These are phyloP conservation scores for Drosophila infuscata DNA, from an alignment of 2,888 invertebrate genomes.

Conservation along the genomic window DNA sequence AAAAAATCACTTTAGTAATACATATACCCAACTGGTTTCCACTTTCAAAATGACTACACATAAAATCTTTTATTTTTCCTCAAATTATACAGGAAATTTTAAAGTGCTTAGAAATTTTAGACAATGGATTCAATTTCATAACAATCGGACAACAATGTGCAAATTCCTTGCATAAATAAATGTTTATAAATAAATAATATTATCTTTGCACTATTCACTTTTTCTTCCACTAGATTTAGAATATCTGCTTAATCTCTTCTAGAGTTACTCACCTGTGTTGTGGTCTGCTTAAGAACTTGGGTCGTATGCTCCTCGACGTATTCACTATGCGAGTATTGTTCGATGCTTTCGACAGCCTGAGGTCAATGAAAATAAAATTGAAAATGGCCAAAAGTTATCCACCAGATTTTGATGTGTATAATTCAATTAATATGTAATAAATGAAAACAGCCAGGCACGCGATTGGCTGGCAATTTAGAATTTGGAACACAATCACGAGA, in stretches of 20 bases:
- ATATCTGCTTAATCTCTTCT: background rate
- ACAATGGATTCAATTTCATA: background rate
- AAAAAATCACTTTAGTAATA: background rate
- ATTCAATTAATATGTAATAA: conserved; percentile 41
- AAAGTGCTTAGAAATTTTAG: background rate
- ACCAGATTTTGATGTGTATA: conserved; percentile 20
- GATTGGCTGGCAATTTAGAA: conserved; percentile 47
- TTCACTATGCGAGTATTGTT: conserved; percentile 82
- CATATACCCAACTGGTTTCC: background rate
- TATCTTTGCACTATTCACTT: background rate
- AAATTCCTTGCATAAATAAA: background rate
- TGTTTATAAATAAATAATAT: background rate
- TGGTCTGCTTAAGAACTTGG: conserved; percentile 83
- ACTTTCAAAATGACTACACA: background rate
- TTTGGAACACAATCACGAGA: conserved; percentile 46
- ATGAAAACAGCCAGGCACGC: conserved; percentile 37
- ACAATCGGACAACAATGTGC: background rate
- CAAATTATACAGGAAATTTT: background rate
- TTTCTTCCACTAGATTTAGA: background rate
- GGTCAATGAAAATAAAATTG: conserved; percentile 71
- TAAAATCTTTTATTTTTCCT: background rate
- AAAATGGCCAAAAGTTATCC: conserved; percentile 51
- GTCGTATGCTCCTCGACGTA: conserved; percentile 84
- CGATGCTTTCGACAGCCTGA: conserved; percentile 85
- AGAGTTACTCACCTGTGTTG: conserved; percentile 79